Conservation (phyloP, 92 coral and sea anemone genomes). For the Porites divaricata region DNA sequence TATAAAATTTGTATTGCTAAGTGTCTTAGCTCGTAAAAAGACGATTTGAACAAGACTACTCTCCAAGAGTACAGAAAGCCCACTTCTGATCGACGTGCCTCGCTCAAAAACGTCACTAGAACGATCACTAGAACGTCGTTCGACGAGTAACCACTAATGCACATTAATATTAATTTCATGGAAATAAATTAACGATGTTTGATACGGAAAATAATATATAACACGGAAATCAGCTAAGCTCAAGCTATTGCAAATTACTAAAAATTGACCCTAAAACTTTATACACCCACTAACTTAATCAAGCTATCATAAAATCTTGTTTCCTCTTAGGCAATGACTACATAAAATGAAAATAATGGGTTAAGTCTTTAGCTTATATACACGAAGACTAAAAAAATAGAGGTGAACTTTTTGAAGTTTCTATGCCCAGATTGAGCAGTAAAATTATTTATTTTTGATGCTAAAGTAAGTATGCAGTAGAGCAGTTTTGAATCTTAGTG, state of each 20-base stretch:
- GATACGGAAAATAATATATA: constrained; percentile 7
- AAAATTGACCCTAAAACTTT: background rate
- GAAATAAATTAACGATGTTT: background rate
- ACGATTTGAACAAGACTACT: too few species aligned
- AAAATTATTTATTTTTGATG: background rate
- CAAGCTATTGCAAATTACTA: background rate
- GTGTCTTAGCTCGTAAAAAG: too few species aligned
- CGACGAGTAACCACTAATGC: background rate
- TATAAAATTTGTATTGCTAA: too few species aligned
- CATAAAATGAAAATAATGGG: background rate
- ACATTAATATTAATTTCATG: constrained; percentile 7
- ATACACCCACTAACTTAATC: constrained; percentile 3
- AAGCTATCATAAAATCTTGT: background rate
- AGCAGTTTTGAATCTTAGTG: too few species aligned
- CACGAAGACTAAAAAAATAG: constrained; percentile 19
- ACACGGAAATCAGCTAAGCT: constrained; percentile 1
- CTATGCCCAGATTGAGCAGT: background rate
- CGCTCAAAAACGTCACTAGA: background rate
- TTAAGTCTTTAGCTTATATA: constrained; percentile 6
- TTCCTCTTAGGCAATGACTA: background rate
- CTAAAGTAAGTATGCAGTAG: background rate
- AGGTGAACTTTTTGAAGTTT: background rate
- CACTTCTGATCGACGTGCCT: too few species aligned
- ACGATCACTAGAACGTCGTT: background rate
- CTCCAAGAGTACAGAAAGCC: too few species aligned